phyloP scores from a whole-genome alignment of 1,140 invertebrate genomes.

The Leucophenga varia region DNA sequence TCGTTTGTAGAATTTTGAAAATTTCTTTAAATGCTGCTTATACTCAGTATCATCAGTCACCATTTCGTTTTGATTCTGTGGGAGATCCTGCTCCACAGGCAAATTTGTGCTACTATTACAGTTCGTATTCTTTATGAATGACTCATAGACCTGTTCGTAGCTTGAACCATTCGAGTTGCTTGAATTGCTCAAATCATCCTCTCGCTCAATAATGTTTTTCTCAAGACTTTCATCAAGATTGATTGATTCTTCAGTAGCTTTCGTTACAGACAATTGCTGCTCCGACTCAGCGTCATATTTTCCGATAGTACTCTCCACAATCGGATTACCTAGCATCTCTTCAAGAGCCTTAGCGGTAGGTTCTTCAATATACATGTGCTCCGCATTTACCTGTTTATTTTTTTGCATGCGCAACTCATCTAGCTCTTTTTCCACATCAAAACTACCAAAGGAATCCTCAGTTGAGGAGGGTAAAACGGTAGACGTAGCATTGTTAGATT shows the following conservation, averaged over 20 bases:
- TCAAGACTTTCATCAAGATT: too few species aligned
- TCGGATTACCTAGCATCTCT: constrained; percentile 27
- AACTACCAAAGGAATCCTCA: constrained; percentile 37
- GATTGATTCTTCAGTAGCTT: too few species aligned
- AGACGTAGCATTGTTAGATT: constrained; percentile 18
- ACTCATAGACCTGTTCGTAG: constrained; percentile 48
- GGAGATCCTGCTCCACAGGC: constrained; percentile 5
- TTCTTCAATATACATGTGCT: constrained; percentile 10
- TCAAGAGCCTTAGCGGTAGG: constrained; percentile 22
- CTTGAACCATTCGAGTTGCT: constrained; percentile 46
- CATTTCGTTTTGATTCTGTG: constrained; percentile 11
- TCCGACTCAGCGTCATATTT: too few species aligned
- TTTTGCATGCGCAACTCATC: constrained; percentile 35
- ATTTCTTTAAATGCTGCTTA: constrained; percentile 26
- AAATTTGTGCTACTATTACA: too few species aligned
- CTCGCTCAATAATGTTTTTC: too few species aligned
- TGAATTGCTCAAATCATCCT: constrained; percentile 35
- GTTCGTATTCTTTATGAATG: constrained; percentile 42
- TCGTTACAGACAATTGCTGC: too few species aligned
- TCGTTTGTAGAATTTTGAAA: constrained; percentile 43
- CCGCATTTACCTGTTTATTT: constrained; percentile 16
- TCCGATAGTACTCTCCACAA: too few species aligned
- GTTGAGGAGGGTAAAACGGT: not conserved
- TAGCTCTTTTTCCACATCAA: constrained; percentile 50
- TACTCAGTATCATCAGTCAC: constrained; percentile 11